Evolutionary conservation across 2,797 vertebrate genomes (phyloP).

Genomic region (Alcedo quadribrachys): DNA sequence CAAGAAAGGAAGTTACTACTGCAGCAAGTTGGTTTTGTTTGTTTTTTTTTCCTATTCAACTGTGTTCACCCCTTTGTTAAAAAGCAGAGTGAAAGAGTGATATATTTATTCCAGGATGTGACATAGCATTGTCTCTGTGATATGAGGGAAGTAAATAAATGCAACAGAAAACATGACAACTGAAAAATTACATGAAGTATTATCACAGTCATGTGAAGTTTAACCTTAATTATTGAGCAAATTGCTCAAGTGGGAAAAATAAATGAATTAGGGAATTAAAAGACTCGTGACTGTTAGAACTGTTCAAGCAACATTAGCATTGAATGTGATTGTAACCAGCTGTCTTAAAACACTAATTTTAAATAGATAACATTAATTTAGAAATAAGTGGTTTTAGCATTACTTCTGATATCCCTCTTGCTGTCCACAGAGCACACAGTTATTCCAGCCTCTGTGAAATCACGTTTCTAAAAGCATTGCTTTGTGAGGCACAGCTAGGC

Average conservation of each 20-base stretch:
- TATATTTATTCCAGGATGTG: neutral
- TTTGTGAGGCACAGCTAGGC: neutral
- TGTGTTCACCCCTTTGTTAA: neutral
- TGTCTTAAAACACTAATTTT: neutral
- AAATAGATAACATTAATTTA: neutral
- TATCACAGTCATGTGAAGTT: neutral
- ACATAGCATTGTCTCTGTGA: neutral
- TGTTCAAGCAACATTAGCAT: neutral
- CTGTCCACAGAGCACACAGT: neutral
- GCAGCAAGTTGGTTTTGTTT: neutral
- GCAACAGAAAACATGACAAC: neutral
- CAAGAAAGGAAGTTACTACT: neutral
- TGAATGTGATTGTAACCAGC: neutral
- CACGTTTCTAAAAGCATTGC: neutral
- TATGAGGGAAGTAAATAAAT: neutral
- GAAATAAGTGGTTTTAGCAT: neutral
- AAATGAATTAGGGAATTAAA: neutral
- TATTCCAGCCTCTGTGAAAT: constrained; percentile 16
- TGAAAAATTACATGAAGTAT: neutral
- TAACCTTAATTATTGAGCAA: neutral
- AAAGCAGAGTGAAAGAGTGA: neutral
- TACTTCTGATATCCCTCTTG: neutral
- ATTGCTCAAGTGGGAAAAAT: neutral
- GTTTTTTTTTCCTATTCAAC: neutral
- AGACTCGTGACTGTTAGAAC: fast-evolving